These are phyloP conservation scores for Rhynchonema sp. DNA, from an alignment of 2,888 invertebrate genomes.

Conservation along the genomic window DNA sequence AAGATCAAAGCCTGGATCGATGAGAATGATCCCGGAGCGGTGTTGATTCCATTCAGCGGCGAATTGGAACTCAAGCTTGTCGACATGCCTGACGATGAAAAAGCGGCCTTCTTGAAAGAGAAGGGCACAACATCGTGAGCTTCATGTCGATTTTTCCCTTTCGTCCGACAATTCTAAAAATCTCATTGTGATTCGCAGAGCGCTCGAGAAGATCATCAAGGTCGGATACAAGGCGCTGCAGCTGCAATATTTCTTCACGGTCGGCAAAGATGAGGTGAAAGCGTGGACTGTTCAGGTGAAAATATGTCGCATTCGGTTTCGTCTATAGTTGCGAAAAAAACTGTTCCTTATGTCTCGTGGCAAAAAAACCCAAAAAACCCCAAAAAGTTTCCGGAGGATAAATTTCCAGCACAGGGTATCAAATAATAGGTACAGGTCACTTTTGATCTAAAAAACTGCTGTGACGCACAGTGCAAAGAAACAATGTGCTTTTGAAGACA, in stretches of 20 bases:
- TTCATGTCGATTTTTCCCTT: constrained; percentile 22
- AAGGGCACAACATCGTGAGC: constrained; percentile 49
- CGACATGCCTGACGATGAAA: constrained; percentile 59
- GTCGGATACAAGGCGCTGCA: constrained; percentile 90
- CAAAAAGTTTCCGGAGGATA: too few species aligned
- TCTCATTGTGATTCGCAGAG: too few species aligned
- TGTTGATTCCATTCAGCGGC: constrained; percentile 87
- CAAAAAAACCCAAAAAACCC: too few species aligned
- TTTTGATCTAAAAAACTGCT: too few species aligned
- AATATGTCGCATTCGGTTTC: too few species aligned
- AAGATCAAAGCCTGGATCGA: constrained; percentile 99
- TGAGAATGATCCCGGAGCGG: constrained; percentile 76
- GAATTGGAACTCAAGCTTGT: constrained; percentile 62
- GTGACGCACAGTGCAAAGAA: too few species aligned
- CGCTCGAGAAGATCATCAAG: constrained; percentile 84
- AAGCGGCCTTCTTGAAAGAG: constrained; percentile 59
- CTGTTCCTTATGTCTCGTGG: too few species aligned
- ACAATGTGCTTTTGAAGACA: too few species aligned
- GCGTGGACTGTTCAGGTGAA: constrained; percentile 98
- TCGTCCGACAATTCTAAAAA: too few species aligned
- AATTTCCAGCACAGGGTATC: too few species aligned
- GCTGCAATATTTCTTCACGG: constrained; percentile 92
- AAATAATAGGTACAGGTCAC: too few species aligned
- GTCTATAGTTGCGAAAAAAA: neutral
- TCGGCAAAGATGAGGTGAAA: constrained; percentile 92